Conservation (phyloP, 2,113 vertebrate species). For the Halichoerus grypus region DNA sequence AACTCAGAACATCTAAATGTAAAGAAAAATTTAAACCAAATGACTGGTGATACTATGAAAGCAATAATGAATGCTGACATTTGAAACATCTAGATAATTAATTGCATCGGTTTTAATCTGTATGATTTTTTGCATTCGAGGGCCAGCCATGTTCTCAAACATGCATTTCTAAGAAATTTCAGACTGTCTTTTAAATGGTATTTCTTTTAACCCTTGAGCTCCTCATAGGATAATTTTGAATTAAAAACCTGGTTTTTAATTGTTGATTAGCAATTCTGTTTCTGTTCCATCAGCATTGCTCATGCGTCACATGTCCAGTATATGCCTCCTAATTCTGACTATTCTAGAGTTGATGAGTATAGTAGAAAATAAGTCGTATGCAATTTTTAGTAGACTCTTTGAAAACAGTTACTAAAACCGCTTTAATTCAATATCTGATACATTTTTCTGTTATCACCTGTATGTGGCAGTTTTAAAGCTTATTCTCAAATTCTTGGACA, state of each 20-base stretch:
- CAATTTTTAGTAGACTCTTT: not conserved
- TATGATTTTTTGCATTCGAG: not conserved
- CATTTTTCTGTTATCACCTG: not conserved
- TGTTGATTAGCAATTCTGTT: not conserved
- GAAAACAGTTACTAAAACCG: not conserved
- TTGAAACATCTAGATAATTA: slow-evolving; percentile 34
- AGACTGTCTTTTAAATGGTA: not conserved
- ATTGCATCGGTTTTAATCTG: not conserved
- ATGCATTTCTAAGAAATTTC: slow-evolving; percentile 24
- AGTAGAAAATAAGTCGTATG: not conserved
- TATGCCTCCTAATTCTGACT: not conserved
- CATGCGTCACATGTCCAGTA: not conserved
- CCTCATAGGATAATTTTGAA: not conserved
- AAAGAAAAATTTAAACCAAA: not conserved
- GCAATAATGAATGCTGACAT: not conserved
- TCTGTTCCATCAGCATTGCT: not conserved
- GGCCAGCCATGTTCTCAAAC: not conserved
- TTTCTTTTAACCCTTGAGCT: not conserved
- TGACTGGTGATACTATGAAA: not conserved
- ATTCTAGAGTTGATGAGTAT: not conserved
- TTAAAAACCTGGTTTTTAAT: slow-evolving; percentile 15
- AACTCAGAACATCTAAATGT: not conserved
- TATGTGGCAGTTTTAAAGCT: not conserved
- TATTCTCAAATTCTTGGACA: not conserved
- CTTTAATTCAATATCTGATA: not conserved